These are phyloP conservation scores for Alauda arvensis DNA, from an alignment of 2,797 vertebrate genomes.

Conservation along the genomic window DNA sequence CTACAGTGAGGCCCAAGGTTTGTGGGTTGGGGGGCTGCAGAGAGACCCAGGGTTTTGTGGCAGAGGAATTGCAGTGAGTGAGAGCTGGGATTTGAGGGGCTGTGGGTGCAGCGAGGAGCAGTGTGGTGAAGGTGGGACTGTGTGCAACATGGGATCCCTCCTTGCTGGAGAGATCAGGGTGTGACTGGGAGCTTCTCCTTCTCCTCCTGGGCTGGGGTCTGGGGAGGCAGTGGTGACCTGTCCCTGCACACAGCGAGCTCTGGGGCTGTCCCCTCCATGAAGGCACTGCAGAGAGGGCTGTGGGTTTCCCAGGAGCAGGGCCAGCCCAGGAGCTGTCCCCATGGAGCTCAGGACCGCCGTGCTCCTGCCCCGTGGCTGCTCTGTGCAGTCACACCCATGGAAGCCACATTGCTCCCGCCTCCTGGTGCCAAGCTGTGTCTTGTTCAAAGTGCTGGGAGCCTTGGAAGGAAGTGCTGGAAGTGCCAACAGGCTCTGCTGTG, in stretches of 20 bases:
- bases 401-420: fast-evolving
- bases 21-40: fast-evolving
- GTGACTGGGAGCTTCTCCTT: too few relatives aligned
- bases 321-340: neutral
- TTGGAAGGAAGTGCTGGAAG: neutral
- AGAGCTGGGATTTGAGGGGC: too few relatives aligned
- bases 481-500: neutral
- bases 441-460: neutral
- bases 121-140: neutral
- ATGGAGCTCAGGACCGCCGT: fast-evolving
- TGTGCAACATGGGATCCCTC: fast-evolving
- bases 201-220: neutral
- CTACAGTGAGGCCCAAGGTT: fast-evolving
- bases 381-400: neutral
- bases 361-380: neutral
- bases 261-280: fast-evolving
- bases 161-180: neutral
- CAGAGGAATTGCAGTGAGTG: neutral
- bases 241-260: fast-evolving
- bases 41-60: neutral
- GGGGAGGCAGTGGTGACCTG: neutral
- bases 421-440: neutral
- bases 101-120: neutral
- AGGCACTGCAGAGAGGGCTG: fast-evolving
- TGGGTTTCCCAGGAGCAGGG: fast-evolving